Percentiles rank a stretch among this genome's conserved stretches.
These are phyloP conservation scores for Zaprionus taronus DNA, from an alignment of 1,140 invertebrate genomes.

Conservation along the genomic window DNA sequence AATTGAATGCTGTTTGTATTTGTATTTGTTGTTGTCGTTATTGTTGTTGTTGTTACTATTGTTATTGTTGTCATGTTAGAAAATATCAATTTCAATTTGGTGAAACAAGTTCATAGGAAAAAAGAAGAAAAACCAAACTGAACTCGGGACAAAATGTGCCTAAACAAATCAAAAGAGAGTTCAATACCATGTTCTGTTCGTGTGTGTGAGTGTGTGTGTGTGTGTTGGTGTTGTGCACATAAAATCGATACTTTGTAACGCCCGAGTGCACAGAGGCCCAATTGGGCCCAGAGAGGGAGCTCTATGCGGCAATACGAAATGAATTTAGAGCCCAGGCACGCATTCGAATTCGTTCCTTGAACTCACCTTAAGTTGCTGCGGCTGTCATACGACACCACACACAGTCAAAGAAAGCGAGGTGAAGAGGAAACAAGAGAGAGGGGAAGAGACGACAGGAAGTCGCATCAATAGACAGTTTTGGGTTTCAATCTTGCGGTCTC, in stretches of 20 bases:
- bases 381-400: constrained; percentile 55
- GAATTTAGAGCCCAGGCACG: constrained; percentile 30
- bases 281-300: constrained; percentile 17
- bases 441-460: constrained; percentile 14
- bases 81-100: constrained; percentile 52
- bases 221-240: constrained; percentile 34
- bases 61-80: constrained; percentile 33
- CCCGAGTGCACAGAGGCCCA: constrained; percentile 30
- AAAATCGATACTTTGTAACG: constrained; percentile 55
- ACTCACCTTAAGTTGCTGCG: constrained; percentile 23
- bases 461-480: constrained; percentile 52
- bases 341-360: constrained; percentile 34
- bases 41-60: constrained; percentile 5
- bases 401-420: neutral
- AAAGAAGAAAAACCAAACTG: neutral
- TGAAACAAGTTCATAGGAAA: constrained; percentile 44
- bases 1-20: constrained; percentile 50
- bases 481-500: constrained; percentile 48
- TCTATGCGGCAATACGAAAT: constrained; percentile 7
- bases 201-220: constrained; percentile 29
- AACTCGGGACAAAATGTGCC: constrained; percentile 14
- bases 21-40: constrained; percentile 19
- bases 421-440: constrained; percentile 2
- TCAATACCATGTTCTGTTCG: constrained; percentile 17
- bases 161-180: constrained; percentile 51